A percentile compares a stretch with the other conserved stretches of the same genome.
phyloP scores from a whole-genome alignment of 2,113 vertebrate species.

The Coptodon rendalli region DNA sequence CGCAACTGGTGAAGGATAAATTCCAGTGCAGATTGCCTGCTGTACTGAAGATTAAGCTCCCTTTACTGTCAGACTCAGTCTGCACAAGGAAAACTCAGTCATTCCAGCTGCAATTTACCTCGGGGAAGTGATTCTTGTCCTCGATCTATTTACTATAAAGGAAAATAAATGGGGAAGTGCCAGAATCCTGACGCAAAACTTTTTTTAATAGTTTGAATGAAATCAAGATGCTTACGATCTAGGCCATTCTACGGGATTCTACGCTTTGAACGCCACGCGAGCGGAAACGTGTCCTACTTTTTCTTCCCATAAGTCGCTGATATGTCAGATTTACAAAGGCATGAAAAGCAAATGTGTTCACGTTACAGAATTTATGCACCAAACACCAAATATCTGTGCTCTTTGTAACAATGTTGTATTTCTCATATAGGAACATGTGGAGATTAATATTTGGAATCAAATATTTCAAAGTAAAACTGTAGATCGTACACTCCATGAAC shows the following conservation, averaged over 20 bases:
- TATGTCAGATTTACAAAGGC: background rate
- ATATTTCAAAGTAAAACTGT: background rate
- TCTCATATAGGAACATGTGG: background rate
- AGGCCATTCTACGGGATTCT: rapidly evolving
- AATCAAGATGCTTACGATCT: background rate
- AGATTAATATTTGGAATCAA: background rate
- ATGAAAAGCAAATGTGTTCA: background rate
- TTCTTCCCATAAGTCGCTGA: background rate
- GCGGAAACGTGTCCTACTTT: background rate
- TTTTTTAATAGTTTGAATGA: background rate
- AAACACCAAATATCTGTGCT: background rate
- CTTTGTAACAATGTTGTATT: background rate
- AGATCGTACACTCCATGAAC: too few species aligned
- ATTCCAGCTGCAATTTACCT: background rate
- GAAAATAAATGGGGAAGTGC: background rate
- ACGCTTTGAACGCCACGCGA: background rate
- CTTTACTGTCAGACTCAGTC: background rate
- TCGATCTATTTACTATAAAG: background rate
- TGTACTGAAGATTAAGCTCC: background rate
- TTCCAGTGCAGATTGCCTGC: background rate
- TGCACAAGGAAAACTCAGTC: background rate
- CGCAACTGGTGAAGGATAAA: background rate
- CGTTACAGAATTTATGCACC: rapidly evolving
- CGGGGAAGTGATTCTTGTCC: background rate
- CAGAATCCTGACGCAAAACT: background rate